Conservation (phyloP, 2,797 vertebrate genomes). For the Notolabrus celidotus region DNA sequence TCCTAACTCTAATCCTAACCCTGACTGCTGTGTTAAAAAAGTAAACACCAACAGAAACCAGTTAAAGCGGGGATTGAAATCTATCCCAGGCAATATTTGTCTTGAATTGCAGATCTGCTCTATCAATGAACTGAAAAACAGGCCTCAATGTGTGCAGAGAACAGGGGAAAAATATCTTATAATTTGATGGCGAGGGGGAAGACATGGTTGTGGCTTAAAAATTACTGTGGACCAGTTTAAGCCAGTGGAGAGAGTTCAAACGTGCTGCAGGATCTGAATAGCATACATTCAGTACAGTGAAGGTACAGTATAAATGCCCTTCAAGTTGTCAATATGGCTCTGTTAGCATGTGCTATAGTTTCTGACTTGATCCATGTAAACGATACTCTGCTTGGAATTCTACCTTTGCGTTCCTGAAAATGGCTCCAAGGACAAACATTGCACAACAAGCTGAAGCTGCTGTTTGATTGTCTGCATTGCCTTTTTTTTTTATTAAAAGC, state of each 20-base stretch:
- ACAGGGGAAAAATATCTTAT: not conserved
- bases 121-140: not conserved
- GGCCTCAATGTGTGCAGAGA: not conserved
- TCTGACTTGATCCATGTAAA: conserved; percentile 60
- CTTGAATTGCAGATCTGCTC: not conserved
- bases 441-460: conserved; percentile 6
- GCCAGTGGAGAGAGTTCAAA: conserved; percentile 6
- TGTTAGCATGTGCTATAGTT: conserved; percentile 41
- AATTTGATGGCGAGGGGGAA: not conserved
- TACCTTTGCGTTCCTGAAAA: conserved; percentile 61
- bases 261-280: conserved; percentile 29
- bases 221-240: not conserved
- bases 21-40: no score
- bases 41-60: no score
- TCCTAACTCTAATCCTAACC: no score
- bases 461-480: conserved; percentile 16
- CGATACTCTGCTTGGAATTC: conserved; percentile 64
- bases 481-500: not conserved
- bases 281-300: conserved; percentile 5
- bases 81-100: not conserved
- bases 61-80: no score
- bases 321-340: conserved; percentile 35
- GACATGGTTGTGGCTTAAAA: not conserved
- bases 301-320: conserved; percentile 37
- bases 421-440: conserved; percentile 57